Evolutionary conservation across 2,888 invertebrate genomes (phyloP).

Genomic region (Epicampocera succincta): DNA sequence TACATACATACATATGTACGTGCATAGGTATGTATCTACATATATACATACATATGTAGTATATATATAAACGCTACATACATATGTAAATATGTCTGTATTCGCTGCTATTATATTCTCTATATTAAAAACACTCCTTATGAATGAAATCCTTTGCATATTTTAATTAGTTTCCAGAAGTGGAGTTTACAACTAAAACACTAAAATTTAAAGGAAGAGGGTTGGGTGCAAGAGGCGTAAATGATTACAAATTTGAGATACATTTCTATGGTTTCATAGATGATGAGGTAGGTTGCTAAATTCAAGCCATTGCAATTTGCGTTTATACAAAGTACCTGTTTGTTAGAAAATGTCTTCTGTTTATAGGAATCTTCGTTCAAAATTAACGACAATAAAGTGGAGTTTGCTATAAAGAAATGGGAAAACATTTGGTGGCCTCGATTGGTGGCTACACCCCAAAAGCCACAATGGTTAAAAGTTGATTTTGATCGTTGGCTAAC

Average conservation of each 20-base stretch:
- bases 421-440: constrained; percentile 91
- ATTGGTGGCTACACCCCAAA: constrained; percentile 89
- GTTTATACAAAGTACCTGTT: not conserved
- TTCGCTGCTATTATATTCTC: not conserved
- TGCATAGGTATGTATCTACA: not conserved
- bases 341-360: constrained; percentile 1
- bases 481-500: constrained; percentile 96
- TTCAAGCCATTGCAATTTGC: not conserved
- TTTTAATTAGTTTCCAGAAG: constrained; percentile 84
- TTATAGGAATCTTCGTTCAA: constrained; percentile 83
- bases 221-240: constrained; percentile 89
- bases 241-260: constrained; percentile 85
- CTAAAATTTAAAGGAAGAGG: constrained; percentile 89
- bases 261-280: constrained; percentile 76
- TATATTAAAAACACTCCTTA: constrained; percentile 11
- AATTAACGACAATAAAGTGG: constrained; percentile 89
- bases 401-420: constrained; percentile 87
- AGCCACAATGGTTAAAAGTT: constrained; percentile 95
- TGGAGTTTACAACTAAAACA: constrained; percentile 86
- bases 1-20: not conserved
- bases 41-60: not conserved
- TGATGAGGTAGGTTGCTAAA: constrained; percentile 72
- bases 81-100: not conserved
- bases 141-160: not conserved
- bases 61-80: too few species aligned